phyloP scores from a whole-genome alignment of 35 echinoderm and acorn worm species.

The Lytechinus variegatus region DNA sequence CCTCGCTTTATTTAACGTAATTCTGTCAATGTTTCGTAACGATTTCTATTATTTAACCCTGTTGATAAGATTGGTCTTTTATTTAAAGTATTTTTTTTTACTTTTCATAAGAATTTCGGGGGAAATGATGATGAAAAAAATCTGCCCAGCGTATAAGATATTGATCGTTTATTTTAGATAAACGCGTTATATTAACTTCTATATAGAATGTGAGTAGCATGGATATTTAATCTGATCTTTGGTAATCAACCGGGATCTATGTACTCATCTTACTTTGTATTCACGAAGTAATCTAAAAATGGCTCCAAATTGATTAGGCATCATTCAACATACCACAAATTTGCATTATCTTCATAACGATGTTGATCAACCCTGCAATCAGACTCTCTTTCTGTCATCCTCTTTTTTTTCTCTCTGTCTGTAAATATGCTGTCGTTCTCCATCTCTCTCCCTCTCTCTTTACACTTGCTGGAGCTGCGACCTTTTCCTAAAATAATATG shows the following conservation, averaged over 20 bases:
- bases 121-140: no score
- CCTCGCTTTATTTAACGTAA: no score
- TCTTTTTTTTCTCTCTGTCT: neutral
- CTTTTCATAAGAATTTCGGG: no score
- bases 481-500: neutral
- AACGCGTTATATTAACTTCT: neutral
- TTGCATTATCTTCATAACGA: slow-evolving; percentile 2
- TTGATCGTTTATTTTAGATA: no score
- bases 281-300: neutral
- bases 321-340: neutral
- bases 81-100: no score
- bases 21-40: neutral
- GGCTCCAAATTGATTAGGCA: neutral
- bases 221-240: neutral
- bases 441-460: no score
- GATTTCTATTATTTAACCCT: no score
- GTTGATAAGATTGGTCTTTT: no score
- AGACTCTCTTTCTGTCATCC: neutral
- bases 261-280: neutral
- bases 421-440: neutral
- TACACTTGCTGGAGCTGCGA: neutral
- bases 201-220: neutral
- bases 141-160: neutral
- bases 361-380: neutral
- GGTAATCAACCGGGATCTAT: neutral